A percentile compares a stretch with the other conserved stretches of the same genome.
Evolutionary conservation across 2,797 vertebrate genomes (phyloP).

Genomic region (Graptemys geographica): DNA sequence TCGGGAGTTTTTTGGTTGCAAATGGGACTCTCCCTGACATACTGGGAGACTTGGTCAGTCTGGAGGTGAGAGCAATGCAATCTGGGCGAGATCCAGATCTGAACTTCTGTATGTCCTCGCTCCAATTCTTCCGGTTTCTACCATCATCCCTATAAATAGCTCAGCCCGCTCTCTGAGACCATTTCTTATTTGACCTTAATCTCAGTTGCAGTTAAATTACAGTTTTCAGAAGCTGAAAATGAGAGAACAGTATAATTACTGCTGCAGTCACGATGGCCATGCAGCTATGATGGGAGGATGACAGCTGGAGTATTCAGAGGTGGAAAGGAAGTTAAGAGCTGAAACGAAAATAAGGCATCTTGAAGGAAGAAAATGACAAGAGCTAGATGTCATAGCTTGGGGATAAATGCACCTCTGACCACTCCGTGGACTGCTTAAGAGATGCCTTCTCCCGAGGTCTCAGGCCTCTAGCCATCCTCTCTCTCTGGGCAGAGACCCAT

Average conservation of each 20-base stretch:
- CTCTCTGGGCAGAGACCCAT: neutral
- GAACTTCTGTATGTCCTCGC: neutral
- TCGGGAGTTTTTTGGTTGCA: neutral
- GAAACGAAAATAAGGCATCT: neutral
- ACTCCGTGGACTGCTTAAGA: neutral
- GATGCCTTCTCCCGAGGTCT: neutral
- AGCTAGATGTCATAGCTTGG: neutral
- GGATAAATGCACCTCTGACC: neutral
- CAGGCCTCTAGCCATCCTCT: neutral
- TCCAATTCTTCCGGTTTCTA: neutral
- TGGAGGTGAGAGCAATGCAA: neutral
- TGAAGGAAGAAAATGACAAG: neutral
- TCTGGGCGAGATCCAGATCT: neutral
- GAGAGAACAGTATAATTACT: neutral
- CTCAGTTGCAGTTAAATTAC: neutral
- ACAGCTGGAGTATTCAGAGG: neutral
- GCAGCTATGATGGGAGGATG: neutral
- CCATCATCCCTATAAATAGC: neutral
- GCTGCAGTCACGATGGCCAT: neutral
- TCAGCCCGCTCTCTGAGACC: neutral
- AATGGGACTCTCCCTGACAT: neutral
- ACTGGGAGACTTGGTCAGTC: neutral
- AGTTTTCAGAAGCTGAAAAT: neutral
- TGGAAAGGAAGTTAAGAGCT: neutral
- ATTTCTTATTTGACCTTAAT: neutral